Evolutionary conservation across 1,140 invertebrate species (phyloP).

Genomic region (Drosophila dunni): DNA sequence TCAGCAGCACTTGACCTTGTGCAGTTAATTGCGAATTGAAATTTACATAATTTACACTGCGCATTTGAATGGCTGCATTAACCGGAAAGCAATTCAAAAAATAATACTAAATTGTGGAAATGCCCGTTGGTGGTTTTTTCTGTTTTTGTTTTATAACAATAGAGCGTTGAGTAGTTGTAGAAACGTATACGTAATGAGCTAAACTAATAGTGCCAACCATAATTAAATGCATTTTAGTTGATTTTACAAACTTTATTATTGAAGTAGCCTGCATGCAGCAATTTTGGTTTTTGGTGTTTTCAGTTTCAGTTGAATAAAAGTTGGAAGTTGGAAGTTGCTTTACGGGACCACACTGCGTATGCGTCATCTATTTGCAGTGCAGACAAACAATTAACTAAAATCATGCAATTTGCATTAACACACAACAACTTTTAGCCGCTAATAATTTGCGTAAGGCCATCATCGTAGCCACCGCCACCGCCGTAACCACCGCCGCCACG

Average conservation of each 20-base stretch:
- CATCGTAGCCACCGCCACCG: slow-evolving; percentile 45
- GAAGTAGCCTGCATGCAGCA: slow-evolving; percentile 10
- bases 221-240: neutral
- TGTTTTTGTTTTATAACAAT: neutral
- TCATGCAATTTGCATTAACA: neutral
- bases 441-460: slow-evolving; percentile 62
- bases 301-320: slow-evolving; percentile 13
- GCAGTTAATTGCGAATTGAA: neutral
- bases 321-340: slow-evolving; percentile 12
- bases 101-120: neutral
- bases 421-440: slow-evolving; percentile 40
- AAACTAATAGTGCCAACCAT: slow-evolving; percentile 2
- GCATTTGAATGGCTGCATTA: slow-evolving; percentile 5
- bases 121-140: neutral
- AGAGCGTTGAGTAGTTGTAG: too few species aligned
- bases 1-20: neutral
- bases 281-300: neutral
- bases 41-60: slow-evolving; percentile 8
- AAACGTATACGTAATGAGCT: slow-evolving; percentile 1
- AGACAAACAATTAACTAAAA: neutral
- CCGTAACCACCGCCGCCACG: slow-evolving; percentile 26
- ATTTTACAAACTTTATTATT: neutral
- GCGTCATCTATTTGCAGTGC: neutral
- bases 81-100: neutral
- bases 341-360: neutral